Conservation (phyloP, 1,140 invertebrate genomes). For the Streblospio benedicti region DNA sequence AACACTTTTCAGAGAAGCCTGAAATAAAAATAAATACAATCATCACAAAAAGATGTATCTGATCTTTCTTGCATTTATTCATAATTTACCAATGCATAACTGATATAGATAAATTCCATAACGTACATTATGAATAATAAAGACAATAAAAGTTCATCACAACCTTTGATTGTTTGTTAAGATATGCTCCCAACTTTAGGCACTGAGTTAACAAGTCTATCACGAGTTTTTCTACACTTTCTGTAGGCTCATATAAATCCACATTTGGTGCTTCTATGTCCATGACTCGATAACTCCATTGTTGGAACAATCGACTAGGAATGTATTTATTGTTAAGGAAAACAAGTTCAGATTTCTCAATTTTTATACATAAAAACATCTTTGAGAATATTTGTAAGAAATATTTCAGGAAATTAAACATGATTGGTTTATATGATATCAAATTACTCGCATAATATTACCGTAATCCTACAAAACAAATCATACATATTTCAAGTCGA, state of each 20-base stretch:
- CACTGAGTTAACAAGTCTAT: neutral
- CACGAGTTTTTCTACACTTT: neutral
- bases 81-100: neutral
- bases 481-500: no score
- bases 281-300: neutral
- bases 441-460: no score
- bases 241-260: neutral
- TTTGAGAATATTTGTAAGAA: no score
- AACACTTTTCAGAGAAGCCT: neutral
- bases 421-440: no score
- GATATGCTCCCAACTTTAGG: neutral
- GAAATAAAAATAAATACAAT: neutral
- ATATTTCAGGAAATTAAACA: no score
- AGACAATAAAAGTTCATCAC: neutral
- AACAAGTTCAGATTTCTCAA: no score
- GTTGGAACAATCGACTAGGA: neutral
- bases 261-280: neutral
- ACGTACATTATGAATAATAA: neutral
- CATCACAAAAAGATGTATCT: neutral
- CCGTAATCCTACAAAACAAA: no score
- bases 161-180: neutral
- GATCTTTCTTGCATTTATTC: no score
- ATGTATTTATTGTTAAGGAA: no score
- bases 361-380: no score
- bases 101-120: neutral